These are phyloP conservation scores for Limulus polyphemus DNA, from an alignment of 2,888 invertebrate genomes.

Conservation along the genomic window DNA sequence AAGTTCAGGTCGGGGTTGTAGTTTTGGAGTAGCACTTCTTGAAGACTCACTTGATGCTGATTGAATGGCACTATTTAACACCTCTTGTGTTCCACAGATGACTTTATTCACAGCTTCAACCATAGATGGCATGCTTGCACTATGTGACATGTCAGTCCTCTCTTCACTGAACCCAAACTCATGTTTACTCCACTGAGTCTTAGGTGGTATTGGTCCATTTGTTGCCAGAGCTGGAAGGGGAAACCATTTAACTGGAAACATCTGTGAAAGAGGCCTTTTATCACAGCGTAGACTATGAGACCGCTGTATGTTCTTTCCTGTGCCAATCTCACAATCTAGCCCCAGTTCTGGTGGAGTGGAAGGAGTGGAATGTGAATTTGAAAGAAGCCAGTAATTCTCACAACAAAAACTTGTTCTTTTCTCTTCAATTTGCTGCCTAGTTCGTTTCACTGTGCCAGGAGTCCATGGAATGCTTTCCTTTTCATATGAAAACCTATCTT, in stretches of 20 bases:
- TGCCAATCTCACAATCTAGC: slow-evolving; percentile 2
- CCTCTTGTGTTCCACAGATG: slow-evolving; percentile 22
- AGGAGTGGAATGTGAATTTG: slow-evolving; percentile 1
- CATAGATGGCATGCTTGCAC: slow-evolving; percentile 22
- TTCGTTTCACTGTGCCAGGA: slow-evolving; percentile 52
- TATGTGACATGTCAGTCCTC: slow-evolving; percentile 6
- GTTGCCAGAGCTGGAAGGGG: slow-evolving; percentile 17
- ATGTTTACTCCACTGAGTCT: no score
- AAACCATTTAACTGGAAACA: slow-evolving; percentile 15
- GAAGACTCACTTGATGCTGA: slow-evolving; percentile 8
- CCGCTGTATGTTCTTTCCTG: slow-evolving; percentile 11
- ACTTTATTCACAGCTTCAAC: slow-evolving; percentile 24
- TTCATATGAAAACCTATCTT: slow-evolving; percentile 36
- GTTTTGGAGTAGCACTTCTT: no score
- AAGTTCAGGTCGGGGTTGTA: slow-evolving; percentile 4
- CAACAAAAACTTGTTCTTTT: slow-evolving; percentile 6
- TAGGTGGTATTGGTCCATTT: not conserved
- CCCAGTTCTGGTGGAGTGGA: slow-evolving; percentile 13
- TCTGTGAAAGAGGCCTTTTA: slow-evolving; percentile 9
- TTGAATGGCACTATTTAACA: slow-evolving; percentile 22
- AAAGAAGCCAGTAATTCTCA: not conserved
- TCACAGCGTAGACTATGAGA: slow-evolving; percentile 17
- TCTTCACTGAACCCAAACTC: not conserved
- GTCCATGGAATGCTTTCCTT: slow-evolving; percentile 52
- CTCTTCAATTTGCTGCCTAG: slow-evolving; percentile 49